These are phyloP conservation scores for Meloe dianella DNA, from an alignment of 2,888 invertebrate genomes.

Conservation along the genomic window DNA sequence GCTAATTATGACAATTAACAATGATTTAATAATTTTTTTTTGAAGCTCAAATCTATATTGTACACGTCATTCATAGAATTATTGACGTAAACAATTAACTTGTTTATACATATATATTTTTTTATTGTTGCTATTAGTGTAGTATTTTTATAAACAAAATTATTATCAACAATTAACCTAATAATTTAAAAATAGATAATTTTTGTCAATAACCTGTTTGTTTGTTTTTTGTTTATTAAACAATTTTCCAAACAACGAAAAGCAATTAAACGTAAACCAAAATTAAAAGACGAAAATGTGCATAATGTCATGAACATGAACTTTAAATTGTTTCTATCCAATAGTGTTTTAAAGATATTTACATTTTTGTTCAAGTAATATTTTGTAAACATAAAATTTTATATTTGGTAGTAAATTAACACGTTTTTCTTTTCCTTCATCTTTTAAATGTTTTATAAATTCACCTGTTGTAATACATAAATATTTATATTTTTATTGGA, in stretches of 20 bases:
- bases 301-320: too few species aligned
- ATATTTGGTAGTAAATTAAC: neutral
- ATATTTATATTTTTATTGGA: neutral
- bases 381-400: neutral
- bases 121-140: neutral
- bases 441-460: neutral
- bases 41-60: neutral
- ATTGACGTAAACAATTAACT: constrained; percentile 1
- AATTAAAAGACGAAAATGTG: too few species aligned
- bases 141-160: neutral
- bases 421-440: neutral
- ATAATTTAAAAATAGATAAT: constrained; percentile 2
- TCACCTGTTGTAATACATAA: neutral
- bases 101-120: constrained; percentile 1
- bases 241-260: too few species aligned
- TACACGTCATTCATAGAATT: constrained; percentile 1
- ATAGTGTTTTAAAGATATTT: neutral
- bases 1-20: neutral
- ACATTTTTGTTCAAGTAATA: neutral
- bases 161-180: constrained; percentile 1
- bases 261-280: neutral
- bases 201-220: neutral
- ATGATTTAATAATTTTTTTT: neutral
- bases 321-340: neutral
- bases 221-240: neutral